Percentiles rank a stretch among this genome's conserved stretches.
phyloP scores from a whole-genome alignment of 2,797 vertebrate species.

The Chiroxiphia lanceolata region DNA sequence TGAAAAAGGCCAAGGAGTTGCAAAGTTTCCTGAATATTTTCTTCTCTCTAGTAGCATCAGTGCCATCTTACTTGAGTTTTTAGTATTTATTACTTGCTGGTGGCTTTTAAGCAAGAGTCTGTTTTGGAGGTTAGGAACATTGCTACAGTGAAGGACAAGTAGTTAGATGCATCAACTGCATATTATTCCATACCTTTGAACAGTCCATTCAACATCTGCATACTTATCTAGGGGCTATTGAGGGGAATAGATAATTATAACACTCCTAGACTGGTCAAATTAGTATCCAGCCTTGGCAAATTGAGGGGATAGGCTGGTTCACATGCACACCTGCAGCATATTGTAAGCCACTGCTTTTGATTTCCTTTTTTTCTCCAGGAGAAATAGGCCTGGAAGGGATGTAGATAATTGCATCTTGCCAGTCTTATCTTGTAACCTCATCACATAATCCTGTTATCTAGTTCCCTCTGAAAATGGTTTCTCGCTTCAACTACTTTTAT shows the following conservation, averaged over 20 bases:
- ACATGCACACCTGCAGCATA: neutral
- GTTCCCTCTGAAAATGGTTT: conserved; percentile 47
- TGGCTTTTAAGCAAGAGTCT: neutral
- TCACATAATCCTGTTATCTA: conserved; percentile 61
- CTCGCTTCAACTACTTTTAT: conserved; percentile 47
- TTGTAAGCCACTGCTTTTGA: neutral
- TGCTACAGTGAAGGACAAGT: neutral
- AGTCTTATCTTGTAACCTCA: conserved; percentile 48
- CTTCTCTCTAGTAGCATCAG: neutral
- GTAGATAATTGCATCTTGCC: conserved; percentile 40
- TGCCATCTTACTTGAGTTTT: neutral
- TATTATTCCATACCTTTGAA: neutral
- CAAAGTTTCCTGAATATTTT: neutral
- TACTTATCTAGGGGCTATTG: neutral
- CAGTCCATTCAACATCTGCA: neutral
- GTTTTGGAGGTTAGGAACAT: neutral
- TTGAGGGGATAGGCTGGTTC: neutral
- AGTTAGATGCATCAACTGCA: neutral
- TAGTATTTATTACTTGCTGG: neutral
- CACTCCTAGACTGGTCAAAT: neutral
- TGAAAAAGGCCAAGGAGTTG: neutral
- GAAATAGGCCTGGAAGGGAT: conserved; percentile 5
- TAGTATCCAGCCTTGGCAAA: neutral
- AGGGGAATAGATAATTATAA: neutral
- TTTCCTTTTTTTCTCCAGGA: neutral